These are phyloP conservation scores for Hippocampus comes DNA, from an alignment of 2,113 vertebrate genomes.

Conservation along the genomic window DNA sequence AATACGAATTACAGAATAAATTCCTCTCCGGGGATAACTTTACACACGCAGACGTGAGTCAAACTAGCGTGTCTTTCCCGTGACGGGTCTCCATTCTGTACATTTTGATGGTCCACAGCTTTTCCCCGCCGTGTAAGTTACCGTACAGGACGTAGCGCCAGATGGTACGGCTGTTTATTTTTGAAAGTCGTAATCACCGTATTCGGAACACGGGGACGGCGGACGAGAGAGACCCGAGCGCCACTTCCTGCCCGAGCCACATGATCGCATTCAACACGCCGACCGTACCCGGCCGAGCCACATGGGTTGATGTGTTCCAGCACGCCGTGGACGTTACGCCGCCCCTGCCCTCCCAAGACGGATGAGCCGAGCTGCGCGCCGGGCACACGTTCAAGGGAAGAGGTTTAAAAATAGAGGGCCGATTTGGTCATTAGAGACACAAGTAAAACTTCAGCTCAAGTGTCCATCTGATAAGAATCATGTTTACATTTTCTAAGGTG, in stretches of 20 bases:
- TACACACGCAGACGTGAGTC: not conserved
- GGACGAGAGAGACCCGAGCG: constrained; percentile 59
- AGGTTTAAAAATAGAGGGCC: constrained; percentile 62
- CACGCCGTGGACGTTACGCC: constrained; percentile 63
- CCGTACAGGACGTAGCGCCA: constrained; percentile 56
- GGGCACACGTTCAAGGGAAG: constrained; percentile 37
- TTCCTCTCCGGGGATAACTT: not conserved
- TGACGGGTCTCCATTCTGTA: constrained; percentile 43
- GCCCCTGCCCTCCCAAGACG: constrained; percentile 45
- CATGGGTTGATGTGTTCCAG: constrained; percentile 55
- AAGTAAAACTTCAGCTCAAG: not conserved
- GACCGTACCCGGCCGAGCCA: constrained; percentile 44
- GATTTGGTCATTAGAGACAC: constrained; percentile 68
- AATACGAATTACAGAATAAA: not conserved
- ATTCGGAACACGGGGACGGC: constrained; percentile 56
- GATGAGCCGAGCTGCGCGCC: constrained; percentile 53
- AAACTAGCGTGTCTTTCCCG: constrained; percentile 15
- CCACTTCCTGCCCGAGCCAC: constrained; percentile 62
- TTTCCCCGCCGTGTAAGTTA: constrained; percentile 64
- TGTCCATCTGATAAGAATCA: not conserved
- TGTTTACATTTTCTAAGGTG: not conserved
- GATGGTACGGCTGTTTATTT: constrained; percentile 74
- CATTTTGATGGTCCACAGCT: constrained; percentile 71
- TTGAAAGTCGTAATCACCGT: constrained; percentile 67
- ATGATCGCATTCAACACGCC: constrained; percentile 45